Evolutionary conservation across 2,797 vertebrate genomes (phyloP).

Genomic region (Propithecus perrieri): DNA sequence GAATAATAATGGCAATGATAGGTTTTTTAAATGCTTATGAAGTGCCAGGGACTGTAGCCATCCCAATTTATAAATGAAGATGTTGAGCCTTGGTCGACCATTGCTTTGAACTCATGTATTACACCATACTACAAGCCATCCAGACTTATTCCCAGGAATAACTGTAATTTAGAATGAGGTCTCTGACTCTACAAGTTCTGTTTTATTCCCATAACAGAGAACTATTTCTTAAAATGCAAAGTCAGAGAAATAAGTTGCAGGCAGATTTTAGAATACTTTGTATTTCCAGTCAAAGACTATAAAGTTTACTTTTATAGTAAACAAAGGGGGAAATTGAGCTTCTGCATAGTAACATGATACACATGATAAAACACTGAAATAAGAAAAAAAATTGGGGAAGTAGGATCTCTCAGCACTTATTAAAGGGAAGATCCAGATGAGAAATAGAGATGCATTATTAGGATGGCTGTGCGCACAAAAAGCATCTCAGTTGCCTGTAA

Average conservation of each 20-base stretch:
- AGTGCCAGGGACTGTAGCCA: background rate
- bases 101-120: background rate
- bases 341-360: background rate
- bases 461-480: background rate
- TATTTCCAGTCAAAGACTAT: background rate
- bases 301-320: background rate
- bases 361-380: background rate
- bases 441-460: background rate
- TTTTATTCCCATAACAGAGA: background rate
- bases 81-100: background rate
- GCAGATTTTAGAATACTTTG: background rate
- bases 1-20: background rate
- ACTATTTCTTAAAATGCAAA: background rate
- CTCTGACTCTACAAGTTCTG: background rate
- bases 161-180: background rate
- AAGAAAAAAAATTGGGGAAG: background rate
- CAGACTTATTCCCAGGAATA: background rate
- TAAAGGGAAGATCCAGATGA: background rate
- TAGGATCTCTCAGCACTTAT: background rate
- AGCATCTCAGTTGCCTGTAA: background rate
- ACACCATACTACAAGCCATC: background rate
- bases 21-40: background rate
- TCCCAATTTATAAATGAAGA: background rate
- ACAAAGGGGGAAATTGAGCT: background rate
- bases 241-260: background rate